These are phyloP conservation scores for Lepidurus couesii DNA, from an alignment of 1,140 invertebrate genomes.

Conservation along the genomic window DNA sequence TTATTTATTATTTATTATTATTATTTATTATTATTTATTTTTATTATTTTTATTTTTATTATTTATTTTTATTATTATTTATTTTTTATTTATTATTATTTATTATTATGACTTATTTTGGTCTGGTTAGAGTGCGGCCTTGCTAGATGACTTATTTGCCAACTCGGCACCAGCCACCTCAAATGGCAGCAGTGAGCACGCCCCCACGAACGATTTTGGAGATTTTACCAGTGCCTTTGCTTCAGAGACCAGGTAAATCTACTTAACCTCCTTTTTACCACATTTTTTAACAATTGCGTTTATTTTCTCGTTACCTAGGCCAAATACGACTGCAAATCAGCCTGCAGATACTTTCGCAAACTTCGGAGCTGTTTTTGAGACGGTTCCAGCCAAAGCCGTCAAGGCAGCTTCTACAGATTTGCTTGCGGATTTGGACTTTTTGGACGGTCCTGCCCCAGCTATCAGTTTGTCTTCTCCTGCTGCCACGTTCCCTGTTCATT, in stretches of 20 bases:
- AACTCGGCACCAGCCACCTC: neutral
- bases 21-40: too few species aligned
- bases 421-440: slow-evolving; percentile 7
- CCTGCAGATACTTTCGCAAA: slow-evolving; percentile 44
- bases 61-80: neutral
- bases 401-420: slow-evolving; percentile 23
- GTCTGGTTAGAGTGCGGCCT: slow-evolving; percentile 39
- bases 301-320: neutral
- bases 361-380: slow-evolving; percentile 32
- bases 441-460: slow-evolving; percentile 15
- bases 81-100: neutral
- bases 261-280: slow-evolving; percentile 20
- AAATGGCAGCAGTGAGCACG: slow-evolving; percentile 32
- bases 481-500: neutral
- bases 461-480: slow-evolving; percentile 1
- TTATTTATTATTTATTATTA: too few species aligned
- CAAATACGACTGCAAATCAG: slow-evolving; percentile 25
- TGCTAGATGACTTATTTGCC: slow-evolving; percentile 34
- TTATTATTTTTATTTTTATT: too few species aligned
- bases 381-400: slow-evolving; percentile 6
- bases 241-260: slow-evolving; percentile 35
- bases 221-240: slow-evolving; percentile 70
- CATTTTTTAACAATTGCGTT: slow-evolving; percentile 26
- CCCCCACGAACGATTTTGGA: slow-evolving; percentile 59
- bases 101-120: neutral